Base-by-base conservation (phyloP, 2,797 vertebrate genomes). In the Clarias fuscus region DNA sequence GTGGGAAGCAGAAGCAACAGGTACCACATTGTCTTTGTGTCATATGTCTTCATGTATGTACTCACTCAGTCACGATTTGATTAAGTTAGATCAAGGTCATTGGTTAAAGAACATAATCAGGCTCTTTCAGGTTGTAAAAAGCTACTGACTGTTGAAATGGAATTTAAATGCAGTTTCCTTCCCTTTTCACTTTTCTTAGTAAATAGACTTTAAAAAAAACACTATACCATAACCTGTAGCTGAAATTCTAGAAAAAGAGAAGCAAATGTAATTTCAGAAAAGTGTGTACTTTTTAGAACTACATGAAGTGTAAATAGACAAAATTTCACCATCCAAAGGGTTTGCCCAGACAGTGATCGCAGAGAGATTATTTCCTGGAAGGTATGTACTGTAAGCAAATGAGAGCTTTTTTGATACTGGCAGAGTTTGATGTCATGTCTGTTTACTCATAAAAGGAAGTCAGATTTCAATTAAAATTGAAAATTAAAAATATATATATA, bases 361-460 rank as follows among this genome's bases (percentile, higher is more conserved):
- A 58, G 27, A 33, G 76, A 59, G 13, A 4, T 20, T 64, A 40
- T 64, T 64, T 80, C 33, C 78, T 65, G 59, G 64, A 80, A 80
- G 37, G 7, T 30, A 58, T 33, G 33, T 33, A 33, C 33, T 30
- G 73, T 18, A 27, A 58, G 73, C 53, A 58, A 37, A 18, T 78
- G 30, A 37, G 56, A 78, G 10, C 18, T 33, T 37, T 48, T 33
- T 22, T 78, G 27, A 24, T 22, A 22, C 73, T 7, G 48, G 48
- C 2, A 56, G 43, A n/a, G 14, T 75, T 56, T 27, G 48, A 48
- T 59, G 30, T 37, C 30, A 30, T 17, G 14, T 78, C 76, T 59
- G 56, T 78, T 61, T 78, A 78, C 58, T 61, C 58, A 61, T 22
- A 61, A 59, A 77, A 77, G 7, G 73, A 76, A 76, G 48, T 11